A percentile compares a stretch with the other conserved stretches of the same genome.
These are phyloP conservation scores for Tortrix viridana DNA, from an alignment of 2,888 invertebrate species.

Conservation along the genomic window DNA sequence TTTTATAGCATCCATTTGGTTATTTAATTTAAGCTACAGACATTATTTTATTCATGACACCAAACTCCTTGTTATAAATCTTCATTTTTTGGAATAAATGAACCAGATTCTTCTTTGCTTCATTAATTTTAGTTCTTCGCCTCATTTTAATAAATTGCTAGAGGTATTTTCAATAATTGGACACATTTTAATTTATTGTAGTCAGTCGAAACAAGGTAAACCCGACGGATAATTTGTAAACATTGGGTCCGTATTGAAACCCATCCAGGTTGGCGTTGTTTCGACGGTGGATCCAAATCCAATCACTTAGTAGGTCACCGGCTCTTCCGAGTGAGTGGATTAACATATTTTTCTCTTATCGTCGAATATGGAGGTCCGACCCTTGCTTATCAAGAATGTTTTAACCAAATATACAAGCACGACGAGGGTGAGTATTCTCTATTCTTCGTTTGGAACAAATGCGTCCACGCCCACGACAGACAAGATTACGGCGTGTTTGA, in stretches of 20 bases:
- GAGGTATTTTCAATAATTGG: constrained; percentile 10
- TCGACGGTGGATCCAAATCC: constrained; percentile 74
- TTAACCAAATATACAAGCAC: constrained; percentile 68
- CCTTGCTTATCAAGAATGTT: constrained; percentile 76
- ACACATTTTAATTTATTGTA: constrained; percentile 9
- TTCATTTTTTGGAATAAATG: constrained; percentile 47
- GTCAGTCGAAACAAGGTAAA: background rate
- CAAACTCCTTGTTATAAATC: constrained; percentile 29
- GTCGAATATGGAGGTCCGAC: constrained; percentile 71
- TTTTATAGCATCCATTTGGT: constrained; percentile 52
- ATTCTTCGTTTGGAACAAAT: constrained; percentile 66
- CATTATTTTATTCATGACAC: constrained; percentile 48
- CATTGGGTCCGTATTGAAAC: constrained; percentile 69
- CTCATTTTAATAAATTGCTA: background rate
- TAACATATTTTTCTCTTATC: constrained; percentile 83
- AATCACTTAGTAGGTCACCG: constrained; percentile 83
- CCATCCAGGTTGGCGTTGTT: constrained; percentile 69
- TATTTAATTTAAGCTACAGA: constrained; percentile 51
- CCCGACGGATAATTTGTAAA: constrained; percentile 70
- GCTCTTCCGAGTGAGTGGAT: constrained; percentile 71
- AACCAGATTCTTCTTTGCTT: constrained; percentile 35
- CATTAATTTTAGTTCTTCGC: constrained; percentile 22
- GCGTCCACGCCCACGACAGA: constrained; percentile 75
- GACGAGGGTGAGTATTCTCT: constrained; percentile 58
- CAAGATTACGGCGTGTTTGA: constrained; percentile 77